Evolutionary conservation across 2,888 invertebrate genomes (phyloP).

Genomic region (Mythimna albipuncta): DNA sequence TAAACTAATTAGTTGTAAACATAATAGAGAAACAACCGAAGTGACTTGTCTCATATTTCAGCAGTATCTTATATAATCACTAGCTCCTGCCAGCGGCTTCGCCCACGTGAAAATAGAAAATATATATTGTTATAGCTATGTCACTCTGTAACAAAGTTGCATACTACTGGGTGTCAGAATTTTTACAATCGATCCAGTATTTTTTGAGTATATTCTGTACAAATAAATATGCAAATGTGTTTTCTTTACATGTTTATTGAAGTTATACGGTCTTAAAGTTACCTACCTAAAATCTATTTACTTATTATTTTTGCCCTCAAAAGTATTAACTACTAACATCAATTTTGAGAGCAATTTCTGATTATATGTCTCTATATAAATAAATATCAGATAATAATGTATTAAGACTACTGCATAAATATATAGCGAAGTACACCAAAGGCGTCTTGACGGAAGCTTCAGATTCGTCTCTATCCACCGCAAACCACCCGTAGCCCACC

Average conservation of each 20-base stretch:
- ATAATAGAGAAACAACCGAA: conserved; percentile 12
- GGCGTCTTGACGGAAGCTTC: conserved; percentile 69
- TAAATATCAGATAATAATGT: not conserved
- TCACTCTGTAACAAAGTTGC: too few relatives aligned
- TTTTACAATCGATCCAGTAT: too few relatives aligned
- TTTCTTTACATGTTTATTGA: not conserved
- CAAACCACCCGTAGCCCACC: conserved; percentile 67
- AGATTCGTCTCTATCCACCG: conserved; percentile 76
- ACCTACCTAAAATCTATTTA: not conserved
- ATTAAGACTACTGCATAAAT: conserved; percentile 5
- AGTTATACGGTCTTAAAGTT: not conserved
- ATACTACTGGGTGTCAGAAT: too few relatives aligned
- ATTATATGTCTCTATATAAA: not conserved
- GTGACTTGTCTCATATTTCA: conserved; percentile 18
- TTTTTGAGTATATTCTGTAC: too few relatives aligned
- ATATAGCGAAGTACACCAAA: conserved; percentile 55
- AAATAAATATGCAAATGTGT: too few relatives aligned
- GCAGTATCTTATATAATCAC: not conserved
- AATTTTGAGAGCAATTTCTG: not conserved
- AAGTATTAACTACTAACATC: not conserved
- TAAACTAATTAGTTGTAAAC: conserved; percentile 32
- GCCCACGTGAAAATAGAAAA: too few relatives aligned
- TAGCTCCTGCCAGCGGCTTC: not conserved
- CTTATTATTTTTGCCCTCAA: too few relatives aligned
- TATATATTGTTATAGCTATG: too few relatives aligned